Conservation (phyloP, 2,888 invertebrate genomes). For the Hybos culiciformis region DNA sequence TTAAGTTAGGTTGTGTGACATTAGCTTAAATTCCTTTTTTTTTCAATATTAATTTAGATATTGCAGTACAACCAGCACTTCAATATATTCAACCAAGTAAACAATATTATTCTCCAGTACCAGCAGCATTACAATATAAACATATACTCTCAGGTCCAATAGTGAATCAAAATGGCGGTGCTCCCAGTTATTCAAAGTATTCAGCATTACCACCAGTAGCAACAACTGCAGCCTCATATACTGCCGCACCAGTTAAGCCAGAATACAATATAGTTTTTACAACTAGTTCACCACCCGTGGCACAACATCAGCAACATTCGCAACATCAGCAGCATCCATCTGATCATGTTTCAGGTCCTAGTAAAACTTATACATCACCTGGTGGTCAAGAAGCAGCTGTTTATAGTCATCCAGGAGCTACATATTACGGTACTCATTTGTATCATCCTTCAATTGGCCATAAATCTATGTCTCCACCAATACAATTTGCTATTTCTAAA, state of each 20-base stretch:
- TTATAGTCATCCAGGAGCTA: slow-evolving; percentile 25
- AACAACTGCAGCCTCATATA: neutral
- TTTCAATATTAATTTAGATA: neutral
- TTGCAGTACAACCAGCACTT: neutral
- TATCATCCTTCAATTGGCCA: slow-evolving; percentile 21
- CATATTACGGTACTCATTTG: slow-evolving; percentile 29
- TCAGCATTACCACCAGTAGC: neutral
- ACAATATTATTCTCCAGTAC: neutral
- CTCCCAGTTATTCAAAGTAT: neutral
- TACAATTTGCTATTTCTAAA: too few species aligned
- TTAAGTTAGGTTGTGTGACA: too few species aligned
- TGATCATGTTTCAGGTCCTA: neutral
- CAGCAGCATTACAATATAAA: neutral
- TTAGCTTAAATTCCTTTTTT: too few species aligned
- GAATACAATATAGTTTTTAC: too few species aligned
- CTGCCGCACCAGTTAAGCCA: neutral
- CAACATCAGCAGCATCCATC: neutral
- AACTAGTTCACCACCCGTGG: neutral
- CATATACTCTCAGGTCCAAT: neutral
- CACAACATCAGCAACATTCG: neutral
- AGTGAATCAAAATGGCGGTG: neutral
- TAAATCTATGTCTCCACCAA: neutral
- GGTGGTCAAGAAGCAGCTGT: slow-evolving; percentile 17
- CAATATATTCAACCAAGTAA: neutral
- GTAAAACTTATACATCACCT: slow-evolving; percentile 3